Conservation (phyloP, 2,888 invertebrate genomes). For the Clepsis dumicolana region DNA sequence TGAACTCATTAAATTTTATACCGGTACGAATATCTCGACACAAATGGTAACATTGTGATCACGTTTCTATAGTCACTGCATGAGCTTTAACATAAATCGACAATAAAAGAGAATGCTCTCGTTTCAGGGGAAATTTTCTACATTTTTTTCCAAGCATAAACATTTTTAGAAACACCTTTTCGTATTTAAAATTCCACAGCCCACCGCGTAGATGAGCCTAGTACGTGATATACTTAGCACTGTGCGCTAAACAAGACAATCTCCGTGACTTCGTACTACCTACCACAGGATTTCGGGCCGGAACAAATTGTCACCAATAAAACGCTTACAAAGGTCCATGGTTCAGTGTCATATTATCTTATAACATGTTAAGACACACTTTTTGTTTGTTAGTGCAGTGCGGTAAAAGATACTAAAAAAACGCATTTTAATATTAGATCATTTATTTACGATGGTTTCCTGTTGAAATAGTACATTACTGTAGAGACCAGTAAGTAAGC, state of each 20-base stretch:
- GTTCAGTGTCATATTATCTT: neutral
- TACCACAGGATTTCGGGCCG: constrained; percentile 22
- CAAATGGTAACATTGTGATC: constrained; percentile 48
- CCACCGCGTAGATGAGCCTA: constrained; percentile 66
- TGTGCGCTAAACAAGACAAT: constrained; percentile 70
- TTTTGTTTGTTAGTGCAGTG: neutral
- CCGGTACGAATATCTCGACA: constrained; percentile 31
- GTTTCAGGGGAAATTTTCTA: constrained; percentile 57
- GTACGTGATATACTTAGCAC: constrained; percentile 81
- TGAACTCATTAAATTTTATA: constrained; percentile 44
- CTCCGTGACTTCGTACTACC: constrained; percentile 45
- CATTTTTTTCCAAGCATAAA: constrained; percentile 68
- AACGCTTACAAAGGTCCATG: neutral
- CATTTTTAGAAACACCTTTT: constrained; percentile 73
- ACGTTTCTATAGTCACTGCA: constrained; percentile 60
- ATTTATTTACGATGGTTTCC: too few species aligned
- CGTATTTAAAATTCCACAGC: constrained; percentile 80
- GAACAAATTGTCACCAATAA: neutral
- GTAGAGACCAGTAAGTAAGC: too few species aligned
- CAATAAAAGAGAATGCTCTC: constrained; percentile 70
- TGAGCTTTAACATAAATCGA: constrained; percentile 71
- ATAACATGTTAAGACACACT: neutral
- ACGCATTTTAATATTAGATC: too few species aligned
- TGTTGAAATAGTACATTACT: too few species aligned
- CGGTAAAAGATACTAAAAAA: neutral